Evolutionary conservation across 2,888 invertebrate species (phyloP), one percentile per base, ranked within the genome.

Genomic region (Polyommatus iphigenia): DNA sequence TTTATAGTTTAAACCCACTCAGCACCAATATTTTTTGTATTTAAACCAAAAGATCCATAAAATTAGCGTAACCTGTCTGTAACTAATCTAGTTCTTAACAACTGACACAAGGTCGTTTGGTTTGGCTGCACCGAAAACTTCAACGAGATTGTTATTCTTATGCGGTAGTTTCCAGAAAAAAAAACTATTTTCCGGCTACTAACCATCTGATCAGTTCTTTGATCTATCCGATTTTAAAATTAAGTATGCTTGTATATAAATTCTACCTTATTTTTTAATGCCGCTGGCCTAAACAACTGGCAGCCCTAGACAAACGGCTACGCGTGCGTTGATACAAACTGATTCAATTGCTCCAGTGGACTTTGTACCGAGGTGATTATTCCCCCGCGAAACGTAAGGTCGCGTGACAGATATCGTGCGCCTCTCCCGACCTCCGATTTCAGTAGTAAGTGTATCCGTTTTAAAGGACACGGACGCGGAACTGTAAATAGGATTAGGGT

Each of bases 351-450:
- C 46, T 73, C 75, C 24, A 36, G 46, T 78, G 81, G 81, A 80
- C 81, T 81, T 81, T 77, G 80, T 62, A 80, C 79, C 75, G 50
- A 75, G 76, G 77, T 79, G 80, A 79, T 80, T 78, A 78, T 54
- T 77, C 72, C 59, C 71, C 41, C 50, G 71, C 71, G 77, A 50
- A 54, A 57, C 77, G 77, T 57, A 71, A 77, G 32, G 71, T 36
- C 71, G 71, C 71, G 72, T 77, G 75, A 75, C 29, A 75, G 50
- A 75, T 54, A 46, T 46, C 75, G 75, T 50, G 15, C 75, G 50
- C 75, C 54, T 75, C 50, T 29, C 24, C 46, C 54, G 75, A 75
- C 29, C 75, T 75, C 54, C 32, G 73, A 73, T 41, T 46, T 73
- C 67, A 73, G 73, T 46, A 20, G 13, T 73, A 73, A 50, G 46